Evolutionary conservation across 2,113 vertebrate species (phyloP), one percentile per base, ranked within the genome.

Genomic region (Steatornis caripensis): DNA sequence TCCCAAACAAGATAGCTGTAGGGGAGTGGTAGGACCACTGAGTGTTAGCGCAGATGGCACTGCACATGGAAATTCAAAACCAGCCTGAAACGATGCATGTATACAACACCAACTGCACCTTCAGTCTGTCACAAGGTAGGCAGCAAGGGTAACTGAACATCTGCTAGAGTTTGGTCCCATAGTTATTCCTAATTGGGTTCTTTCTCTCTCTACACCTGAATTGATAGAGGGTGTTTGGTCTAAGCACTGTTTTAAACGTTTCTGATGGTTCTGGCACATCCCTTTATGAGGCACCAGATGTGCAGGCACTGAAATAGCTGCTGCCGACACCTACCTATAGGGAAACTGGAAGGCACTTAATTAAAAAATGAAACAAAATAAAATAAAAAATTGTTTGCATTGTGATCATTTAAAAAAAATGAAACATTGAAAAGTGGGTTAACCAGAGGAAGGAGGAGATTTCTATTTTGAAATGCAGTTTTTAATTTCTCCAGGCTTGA

Each of bases 211-310:
- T 74, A 37, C 84, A 57, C 95, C 95, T 93, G 97, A 98, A 95
- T 90, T 96, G 95, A 97, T 96, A 71, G 85, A 39, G 30, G n/a
- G 37, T 87, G 75, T 77, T 96, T 97, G 95, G 97, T 89, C 85
- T 90, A 83, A 96, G 89, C 90, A 93, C 86, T 65, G 58, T 60
- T 95, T 87, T 96, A 94, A 98, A 95, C 92, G 86, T 96, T 96
- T 95, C 92, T 95, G 95, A 97, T 95, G 90, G 87, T 84, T 97
- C 85, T 97, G 97, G 97, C 96, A 94, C 57, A 84, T 94, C 95
- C 93, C 75, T 97, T 97, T 97, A 96, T 83, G 97, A 96, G 95
- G 75, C 34, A 87, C 92, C 98, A 98, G 96, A 97, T 97, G 98
- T 69, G 77, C 94, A 95, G 93, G 92, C 96, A 80, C 57, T 93